phyloP scores from a whole-genome alignment of 1,140 invertebrate species.

The Philotrypesis tridentata region DNA sequence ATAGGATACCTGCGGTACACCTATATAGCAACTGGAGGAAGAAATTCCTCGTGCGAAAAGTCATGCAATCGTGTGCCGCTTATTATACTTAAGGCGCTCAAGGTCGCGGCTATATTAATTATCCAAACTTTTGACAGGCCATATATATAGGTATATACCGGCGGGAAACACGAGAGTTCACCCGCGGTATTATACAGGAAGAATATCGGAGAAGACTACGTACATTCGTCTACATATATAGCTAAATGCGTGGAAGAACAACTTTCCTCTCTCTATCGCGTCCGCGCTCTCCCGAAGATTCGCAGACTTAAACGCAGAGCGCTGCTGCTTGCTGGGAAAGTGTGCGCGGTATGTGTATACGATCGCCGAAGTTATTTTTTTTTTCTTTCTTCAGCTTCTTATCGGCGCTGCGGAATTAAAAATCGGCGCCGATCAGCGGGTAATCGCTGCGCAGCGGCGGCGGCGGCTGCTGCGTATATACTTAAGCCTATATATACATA shows the following conservation, averaged over 20 bases:
- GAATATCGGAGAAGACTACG: background rate
- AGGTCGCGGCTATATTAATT: background rate
- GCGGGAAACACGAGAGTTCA: background rate
- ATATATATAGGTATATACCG: background rate
- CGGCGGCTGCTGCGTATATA: background rate
- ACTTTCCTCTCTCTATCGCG: background rate
- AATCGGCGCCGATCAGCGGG: background rate
- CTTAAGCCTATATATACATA: too few relatives aligned
- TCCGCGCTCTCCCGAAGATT: background rate
- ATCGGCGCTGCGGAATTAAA: background rate
- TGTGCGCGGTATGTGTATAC: background rate
- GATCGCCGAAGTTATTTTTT: too few relatives aligned
- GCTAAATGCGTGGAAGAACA: background rate
- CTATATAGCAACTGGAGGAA: too few relatives aligned
- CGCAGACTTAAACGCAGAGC: too few relatives aligned
- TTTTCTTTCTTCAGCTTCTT: background rate
- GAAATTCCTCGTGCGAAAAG: conserved; percentile 17
- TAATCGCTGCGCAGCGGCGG: background rate
- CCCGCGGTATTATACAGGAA: too few relatives aligned
- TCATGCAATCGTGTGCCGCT: background rate
- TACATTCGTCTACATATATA: too few relatives aligned
- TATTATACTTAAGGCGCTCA: background rate
- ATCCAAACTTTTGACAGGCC: background rate
- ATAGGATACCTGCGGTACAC: too few relatives aligned
- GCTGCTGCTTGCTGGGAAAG: too few relatives aligned